Conservation (phyloP, 2,113 vertebrate species). For the Chionis minor region DNA sequence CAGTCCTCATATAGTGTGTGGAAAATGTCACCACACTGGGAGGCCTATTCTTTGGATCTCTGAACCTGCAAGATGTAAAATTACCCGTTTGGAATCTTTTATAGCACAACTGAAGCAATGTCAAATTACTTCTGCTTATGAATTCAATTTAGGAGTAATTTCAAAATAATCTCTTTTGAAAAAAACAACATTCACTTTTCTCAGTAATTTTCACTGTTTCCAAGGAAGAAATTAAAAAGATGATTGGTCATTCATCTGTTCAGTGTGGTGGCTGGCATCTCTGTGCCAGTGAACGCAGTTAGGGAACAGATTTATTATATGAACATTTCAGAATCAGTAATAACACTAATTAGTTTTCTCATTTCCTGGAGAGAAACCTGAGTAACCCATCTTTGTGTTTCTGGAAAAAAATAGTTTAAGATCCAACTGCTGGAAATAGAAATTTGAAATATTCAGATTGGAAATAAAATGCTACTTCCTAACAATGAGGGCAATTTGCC, state of each 20-base stretch:
- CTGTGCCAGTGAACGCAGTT: not conserved
- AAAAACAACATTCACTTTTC: conserved; percentile 9
- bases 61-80: not conserved
- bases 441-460: not conserved
- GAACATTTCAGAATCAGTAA: conserved; percentile 25
- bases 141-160: conserved; percentile 50
- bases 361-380: not conserved
- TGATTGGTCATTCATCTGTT: conserved; percentile 50
- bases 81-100: not conserved
- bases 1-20: not conserved
- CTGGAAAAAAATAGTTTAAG: not conserved
- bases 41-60: not conserved
- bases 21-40: not conserved
- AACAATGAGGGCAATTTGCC: not conserved
- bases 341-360: conserved; percentile 35
- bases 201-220: not conserved
- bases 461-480: not conserved
- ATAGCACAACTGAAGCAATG: not conserved
- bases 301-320: conserved; percentile 22
- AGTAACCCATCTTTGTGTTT: not conserved
- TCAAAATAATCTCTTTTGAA: conserved; percentile 17
- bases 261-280: not conserved
- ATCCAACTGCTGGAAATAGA: not conserved
- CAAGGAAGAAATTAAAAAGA: conserved; percentile 25
- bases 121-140: conserved; percentile 13